Conservation (phyloP, 2,113 vertebrate species). For the Charadrius vociferus region DNA sequence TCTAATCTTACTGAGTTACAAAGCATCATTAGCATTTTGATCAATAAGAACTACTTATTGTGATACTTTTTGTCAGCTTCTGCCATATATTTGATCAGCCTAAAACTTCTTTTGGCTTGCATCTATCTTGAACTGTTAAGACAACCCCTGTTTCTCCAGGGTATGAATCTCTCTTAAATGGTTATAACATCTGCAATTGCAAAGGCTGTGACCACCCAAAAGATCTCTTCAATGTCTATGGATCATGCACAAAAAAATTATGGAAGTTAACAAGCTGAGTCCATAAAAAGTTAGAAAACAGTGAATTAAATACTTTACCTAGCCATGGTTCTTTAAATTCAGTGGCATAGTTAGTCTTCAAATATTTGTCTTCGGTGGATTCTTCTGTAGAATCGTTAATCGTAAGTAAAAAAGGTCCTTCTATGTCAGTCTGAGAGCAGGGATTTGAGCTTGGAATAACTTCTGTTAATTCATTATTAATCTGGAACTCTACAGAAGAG, state of each 20-base stretch:
- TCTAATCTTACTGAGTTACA: neutral
- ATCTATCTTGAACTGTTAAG: neutral
- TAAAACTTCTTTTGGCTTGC: neutral
- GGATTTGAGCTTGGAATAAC: constrained; percentile 81
- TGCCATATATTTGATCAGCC: neutral
- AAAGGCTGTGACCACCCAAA: neutral
- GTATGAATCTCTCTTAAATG: neutral
- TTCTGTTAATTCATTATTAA: constrained; percentile 43
- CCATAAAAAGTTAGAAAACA: neutral
- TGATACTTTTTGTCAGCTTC: neutral
- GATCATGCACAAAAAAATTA: neutral
- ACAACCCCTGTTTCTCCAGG: neutral
- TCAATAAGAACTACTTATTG: neutral
- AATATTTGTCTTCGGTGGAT: neutral
- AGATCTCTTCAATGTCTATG: neutral
- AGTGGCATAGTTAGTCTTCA: neutral
- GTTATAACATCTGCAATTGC: neutral
- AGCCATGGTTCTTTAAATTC: constrained; percentile 16
- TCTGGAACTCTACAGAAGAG: neutral
- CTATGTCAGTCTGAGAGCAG: constrained; percentile 57
- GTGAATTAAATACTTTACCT: constrained; percentile 56
- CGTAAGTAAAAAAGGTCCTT: neutral
- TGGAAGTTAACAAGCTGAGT: neutral
- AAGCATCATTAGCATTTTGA: neutral
- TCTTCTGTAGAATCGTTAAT: neutral